Base-by-base conservation (phyloP, 2,797 vertebrate genomes). In the Chiloscyllium punctatum region DNA sequence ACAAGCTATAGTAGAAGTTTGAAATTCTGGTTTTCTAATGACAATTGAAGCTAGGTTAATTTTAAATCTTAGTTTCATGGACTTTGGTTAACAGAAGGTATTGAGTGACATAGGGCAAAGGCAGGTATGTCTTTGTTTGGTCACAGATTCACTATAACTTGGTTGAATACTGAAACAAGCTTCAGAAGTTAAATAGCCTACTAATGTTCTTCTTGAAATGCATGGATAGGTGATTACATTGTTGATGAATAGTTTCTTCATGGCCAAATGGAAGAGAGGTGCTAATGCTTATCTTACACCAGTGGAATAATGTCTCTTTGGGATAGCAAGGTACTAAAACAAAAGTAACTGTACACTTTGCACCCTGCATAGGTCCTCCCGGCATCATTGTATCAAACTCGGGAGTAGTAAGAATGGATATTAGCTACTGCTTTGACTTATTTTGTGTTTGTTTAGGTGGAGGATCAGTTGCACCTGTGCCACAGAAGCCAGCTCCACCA, bases 401-500 rank as follows among this genome's bases (percentile, higher is more conserved):
- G 4, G 25, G 37, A 51, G 27, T 16, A 77, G 21, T 95, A 77
- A 95, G 18, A 82, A 92, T 91, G 18, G n/a, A 42, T 23, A 33
- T 16, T 21, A 37, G 62, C 62, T 37, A 68, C 57, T 7, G 7
- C n/a, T 6, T 74, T 77, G 48, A 33, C 68, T 71, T n/a, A 96
- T 7, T 51, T 62, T 95, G 98, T 94, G 98, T 96, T 95, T 97
- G 97, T 96, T 96, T 97, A 96, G 98, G 98, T 7, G 98, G 97
- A 92, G 98, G 97, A 57, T 95, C 97, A 68, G 96, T 97, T 0
- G 96, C 96, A 18, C 84, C 97, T n/a, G 97, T 98, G 33, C 97
- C 98, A 0, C 97, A 98, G 37, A 99, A 99, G 96, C 98, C 96
- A 3, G 96, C 97, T 0, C 96, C 97, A 18, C 95, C 97, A 23